Evolutionary conservation across 1,140 invertebrate genomes (phyloP).

Genomic region (Popillia japonica): DNA sequence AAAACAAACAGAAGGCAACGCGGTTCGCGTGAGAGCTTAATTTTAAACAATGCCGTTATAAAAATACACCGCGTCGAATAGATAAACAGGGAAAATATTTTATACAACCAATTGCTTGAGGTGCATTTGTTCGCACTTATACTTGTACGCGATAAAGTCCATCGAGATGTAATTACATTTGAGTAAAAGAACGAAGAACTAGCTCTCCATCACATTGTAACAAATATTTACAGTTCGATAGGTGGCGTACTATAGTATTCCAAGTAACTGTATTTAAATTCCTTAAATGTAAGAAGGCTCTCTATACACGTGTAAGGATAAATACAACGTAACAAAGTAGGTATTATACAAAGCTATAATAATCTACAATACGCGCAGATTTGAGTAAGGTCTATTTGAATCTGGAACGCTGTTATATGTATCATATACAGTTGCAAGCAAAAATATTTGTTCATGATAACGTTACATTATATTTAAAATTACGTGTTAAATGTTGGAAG

Average conservation of each 20-base stretch:
- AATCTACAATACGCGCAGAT: neutral
- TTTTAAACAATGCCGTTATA: conserved; percentile 32
- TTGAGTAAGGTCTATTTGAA: neutral
- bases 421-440: too few species aligned
- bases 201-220: conserved; percentile 20
- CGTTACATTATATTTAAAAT: too few species aligned
- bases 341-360: conserved; percentile 11
- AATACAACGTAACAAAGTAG: neutral
- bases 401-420: neutral
- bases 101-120: neutral
- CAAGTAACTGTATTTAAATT: conserved; percentile 21
- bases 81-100: neutral
- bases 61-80: conserved; percentile 26
- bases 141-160: neutral
- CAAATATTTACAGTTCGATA: conserved; percentile 27
- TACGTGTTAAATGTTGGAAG: too few species aligned
- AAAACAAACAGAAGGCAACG: conserved; percentile 20
- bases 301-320: conserved; percentile 13
- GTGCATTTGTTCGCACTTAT: conserved; percentile 5
- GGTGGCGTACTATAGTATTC: neutral
- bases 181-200: conserved; percentile 19
- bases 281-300: conserved; percentile 7
- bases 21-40: conserved; percentile 14
- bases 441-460: too few species aligned
- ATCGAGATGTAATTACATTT: conserved; percentile 8